phyloP scores from a whole-genome alignment of 2,888 invertebrate genomes.

The Myathropa florea region DNA sequence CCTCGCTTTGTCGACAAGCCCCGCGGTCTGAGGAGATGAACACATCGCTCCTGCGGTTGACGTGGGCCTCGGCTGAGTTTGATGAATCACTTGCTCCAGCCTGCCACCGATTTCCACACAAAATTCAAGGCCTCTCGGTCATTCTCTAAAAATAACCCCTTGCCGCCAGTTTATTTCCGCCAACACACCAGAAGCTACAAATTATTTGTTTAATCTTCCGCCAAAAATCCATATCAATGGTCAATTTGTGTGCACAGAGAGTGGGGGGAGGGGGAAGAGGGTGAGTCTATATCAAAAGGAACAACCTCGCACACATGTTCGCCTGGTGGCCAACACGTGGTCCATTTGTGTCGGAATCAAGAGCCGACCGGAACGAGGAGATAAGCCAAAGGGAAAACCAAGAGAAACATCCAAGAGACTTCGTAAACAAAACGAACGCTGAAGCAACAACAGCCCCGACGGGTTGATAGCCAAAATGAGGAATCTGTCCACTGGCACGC shows the following conservation, averaged over 20 bases:
- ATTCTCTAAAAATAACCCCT: not conserved
- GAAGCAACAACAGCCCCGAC: not conserved
- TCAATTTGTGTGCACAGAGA: not conserved
- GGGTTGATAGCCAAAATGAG: not conserved
- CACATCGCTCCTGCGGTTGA: not conserved
- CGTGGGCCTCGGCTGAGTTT: not conserved
- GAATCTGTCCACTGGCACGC: not conserved
- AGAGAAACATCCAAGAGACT: not conserved
- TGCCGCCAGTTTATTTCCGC: not conserved
- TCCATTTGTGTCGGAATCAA: not conserved
- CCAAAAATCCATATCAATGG: not conserved
- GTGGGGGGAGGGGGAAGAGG: not conserved
- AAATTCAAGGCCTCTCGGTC: not conserved
- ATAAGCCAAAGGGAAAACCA: too few species aligned
- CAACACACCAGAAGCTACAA: not conserved
- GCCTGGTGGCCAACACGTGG: not conserved
- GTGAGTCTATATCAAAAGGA: not conserved
- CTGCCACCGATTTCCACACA: too few species aligned
- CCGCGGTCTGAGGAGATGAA: not conserved
- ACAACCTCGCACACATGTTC: too few species aligned
- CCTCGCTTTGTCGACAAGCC: not conserved
- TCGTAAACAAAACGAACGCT: not conserved
- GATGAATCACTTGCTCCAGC: not conserved
- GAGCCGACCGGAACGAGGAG: too few species aligned
- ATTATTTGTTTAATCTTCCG: not conserved